Conservation (phyloP, 2,113 vertebrate species). For the Holacanthus passer region DNA sequence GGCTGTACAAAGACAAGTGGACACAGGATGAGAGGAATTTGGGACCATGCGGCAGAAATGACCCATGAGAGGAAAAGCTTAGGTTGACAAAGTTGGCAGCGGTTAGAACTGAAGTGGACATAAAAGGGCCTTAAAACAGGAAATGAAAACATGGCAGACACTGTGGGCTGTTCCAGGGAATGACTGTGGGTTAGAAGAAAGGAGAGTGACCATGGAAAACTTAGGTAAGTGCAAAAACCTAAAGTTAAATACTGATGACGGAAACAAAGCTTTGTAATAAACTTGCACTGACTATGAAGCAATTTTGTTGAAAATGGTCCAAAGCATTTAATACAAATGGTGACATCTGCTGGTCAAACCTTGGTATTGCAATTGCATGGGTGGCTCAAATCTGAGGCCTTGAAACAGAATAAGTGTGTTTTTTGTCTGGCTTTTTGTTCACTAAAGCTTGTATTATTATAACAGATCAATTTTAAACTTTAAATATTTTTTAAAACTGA, state of each 20-base stretch:
- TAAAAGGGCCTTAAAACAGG: background rate
- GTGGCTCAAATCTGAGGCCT: background rate
- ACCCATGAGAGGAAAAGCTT: background rate
- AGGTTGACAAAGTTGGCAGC: background rate
- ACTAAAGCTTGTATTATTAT: too few species aligned
- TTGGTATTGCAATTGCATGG: background rate
- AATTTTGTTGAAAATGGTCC: background rate
- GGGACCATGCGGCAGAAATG: background rate
- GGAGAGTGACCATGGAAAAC: background rate
- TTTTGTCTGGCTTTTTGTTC: too few species aligned
- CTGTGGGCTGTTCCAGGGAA: background rate
- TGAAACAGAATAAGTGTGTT: background rate
- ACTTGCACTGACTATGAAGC: too few species aligned
- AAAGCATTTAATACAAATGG: too few species aligned
- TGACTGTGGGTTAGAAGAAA: background rate
- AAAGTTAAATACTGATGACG: background rate
- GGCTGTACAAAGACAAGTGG: too few species aligned
- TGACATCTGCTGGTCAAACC: background rate
- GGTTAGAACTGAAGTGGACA: background rate
- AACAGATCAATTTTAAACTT: too few species aligned
- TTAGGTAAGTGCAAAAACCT: background rate
- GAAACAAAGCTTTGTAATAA: too few species aligned
- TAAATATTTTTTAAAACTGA: too few species aligned
- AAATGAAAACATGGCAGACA: too few species aligned
- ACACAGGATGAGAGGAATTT: too few species aligned